phyloP scores from a whole-genome alignment of 2,797 vertebrate species.

The Lepilemur septentrionalis region DNA sequence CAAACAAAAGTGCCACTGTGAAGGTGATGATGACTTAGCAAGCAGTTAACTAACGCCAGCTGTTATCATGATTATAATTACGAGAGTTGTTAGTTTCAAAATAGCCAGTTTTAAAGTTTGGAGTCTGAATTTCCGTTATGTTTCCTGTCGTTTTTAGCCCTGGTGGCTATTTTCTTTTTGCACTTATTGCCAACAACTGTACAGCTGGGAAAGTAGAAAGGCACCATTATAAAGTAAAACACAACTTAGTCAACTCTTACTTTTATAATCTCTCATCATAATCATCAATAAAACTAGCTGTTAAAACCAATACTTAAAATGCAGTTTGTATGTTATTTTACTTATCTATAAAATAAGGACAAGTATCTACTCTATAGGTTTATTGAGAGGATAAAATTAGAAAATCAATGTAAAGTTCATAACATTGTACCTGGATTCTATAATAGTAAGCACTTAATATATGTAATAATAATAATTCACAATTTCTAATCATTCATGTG shows the following conservation, averaged over 20 bases:
- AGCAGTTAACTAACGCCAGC: slow-evolving; percentile 40
- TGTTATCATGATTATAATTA: slow-evolving; percentile 12
- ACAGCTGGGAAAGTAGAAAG: background rate
- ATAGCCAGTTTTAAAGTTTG: background rate
- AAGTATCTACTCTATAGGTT: background rate
- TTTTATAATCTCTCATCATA: background rate
- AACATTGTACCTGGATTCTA: background rate
- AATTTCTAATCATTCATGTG: background rate
- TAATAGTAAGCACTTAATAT: background rate
- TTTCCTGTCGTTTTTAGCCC: background rate
- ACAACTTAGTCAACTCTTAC: background rate
- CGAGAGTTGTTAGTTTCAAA: background rate
- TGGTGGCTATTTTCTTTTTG: background rate
- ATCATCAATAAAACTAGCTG: background rate
- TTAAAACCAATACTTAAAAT: background rate
- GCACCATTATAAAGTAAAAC: background rate
- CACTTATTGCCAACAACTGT: background rate
- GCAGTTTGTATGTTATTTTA: background rate
- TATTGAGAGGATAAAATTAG: background rate
- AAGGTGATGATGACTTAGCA: slow-evolving; percentile 38
- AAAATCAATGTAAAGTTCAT: background rate
- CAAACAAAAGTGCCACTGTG: slow-evolving; percentile 13
- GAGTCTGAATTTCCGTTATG: background rate
- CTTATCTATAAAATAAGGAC: background rate
- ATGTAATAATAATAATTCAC: background rate